A percentile compares a stretch with the other conserved stretches of the same genome.
Evolutionary conservation across 30 jellyfish, hydroid and myxozoan species (phyloP).

Genomic region (Nemopilema nomurai): DNA sequence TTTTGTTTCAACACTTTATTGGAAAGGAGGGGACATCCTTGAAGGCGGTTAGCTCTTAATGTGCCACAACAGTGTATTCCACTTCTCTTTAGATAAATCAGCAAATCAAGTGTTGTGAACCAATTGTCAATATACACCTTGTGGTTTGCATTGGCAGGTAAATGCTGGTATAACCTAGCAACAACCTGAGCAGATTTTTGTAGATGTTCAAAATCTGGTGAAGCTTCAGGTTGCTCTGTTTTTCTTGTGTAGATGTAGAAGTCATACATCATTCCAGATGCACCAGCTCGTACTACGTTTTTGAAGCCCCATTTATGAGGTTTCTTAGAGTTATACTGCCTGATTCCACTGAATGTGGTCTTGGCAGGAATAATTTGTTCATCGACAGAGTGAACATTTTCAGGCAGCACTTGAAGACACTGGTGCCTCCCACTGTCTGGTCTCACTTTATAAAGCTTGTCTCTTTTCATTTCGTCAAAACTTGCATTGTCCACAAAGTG

Average conservation of each 20-base stretch:
- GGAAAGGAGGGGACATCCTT: conserved; percentile 67
- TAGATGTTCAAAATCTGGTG: conserved; percentile 3
- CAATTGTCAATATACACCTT: conserved; percentile 65
- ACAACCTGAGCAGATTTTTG: conserved; percentile 77
- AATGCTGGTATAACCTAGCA: conserved; percentile 60
- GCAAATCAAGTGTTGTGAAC: conserved; percentile 64
- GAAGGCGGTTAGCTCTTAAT: conserved; percentile 53
- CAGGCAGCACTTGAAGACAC: conserved; percentile 53
- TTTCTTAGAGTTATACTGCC: conserved; percentile 68
- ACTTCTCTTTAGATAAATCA: conserved; percentile 22
- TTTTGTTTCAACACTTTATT: conserved; percentile 52
- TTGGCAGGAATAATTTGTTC: conserved; percentile 70
- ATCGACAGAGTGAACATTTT: conserved; percentile 52
- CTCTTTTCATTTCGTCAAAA: conserved; percentile 12
- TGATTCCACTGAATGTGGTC: conserved; percentile 56
- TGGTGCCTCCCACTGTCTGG: conserved; percentile 38
- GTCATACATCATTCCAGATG: conserved; percentile 62
- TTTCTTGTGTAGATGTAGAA: conserved; percentile 67
- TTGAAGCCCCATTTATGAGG: conserved; percentile 75
- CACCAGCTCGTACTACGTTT: conserved; percentile 70
- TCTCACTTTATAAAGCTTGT: conserved; percentile 53
- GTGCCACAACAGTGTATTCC: conserved; percentile 71
- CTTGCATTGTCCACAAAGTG: conserved; percentile 63
- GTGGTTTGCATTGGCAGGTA: conserved; percentile 54
- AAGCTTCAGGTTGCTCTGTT: not conserved